phyloP scores from a whole-genome alignment of 2,113 vertebrate species.

The Rynchops niger region DNA sequence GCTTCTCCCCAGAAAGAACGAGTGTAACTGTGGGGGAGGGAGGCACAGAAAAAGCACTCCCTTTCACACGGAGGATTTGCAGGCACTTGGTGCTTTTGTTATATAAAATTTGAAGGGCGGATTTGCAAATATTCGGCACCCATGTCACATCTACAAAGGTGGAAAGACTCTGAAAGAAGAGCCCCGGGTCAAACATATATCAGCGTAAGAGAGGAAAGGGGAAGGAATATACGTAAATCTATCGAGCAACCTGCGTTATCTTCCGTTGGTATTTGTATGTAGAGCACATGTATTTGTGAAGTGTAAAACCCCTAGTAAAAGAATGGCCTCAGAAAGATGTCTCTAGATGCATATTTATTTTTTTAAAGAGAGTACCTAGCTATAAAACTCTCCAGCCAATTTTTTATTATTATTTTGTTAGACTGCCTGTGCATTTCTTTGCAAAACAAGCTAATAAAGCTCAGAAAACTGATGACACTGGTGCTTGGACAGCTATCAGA shows the following conservation, averaged over 20 bases:
- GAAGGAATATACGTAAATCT: neutral
- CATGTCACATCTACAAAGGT: neutral
- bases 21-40: constrained; percentile 32
- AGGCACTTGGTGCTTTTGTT: constrained; percentile 1
- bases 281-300: neutral
- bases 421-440: constrained; percentile 41
- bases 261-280: neutral
- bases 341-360: constrained; percentile 18
- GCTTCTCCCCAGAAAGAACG: constrained; percentile 20
- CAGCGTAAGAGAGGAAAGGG: neutral
- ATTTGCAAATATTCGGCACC: constrained; percentile 1
- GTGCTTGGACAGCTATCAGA: constrained; percentile 62
- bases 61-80: neutral
- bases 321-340: constrained; percentile 2
- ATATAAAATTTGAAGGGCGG: constrained; percentile 21
- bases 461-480: constrained; percentile 54
- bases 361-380: neutral
- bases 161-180: neutral
- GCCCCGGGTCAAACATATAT: neutral
- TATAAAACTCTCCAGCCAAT: constrained; percentile 22
- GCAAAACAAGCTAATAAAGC: constrained; percentile 56
- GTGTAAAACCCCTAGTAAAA: neutral
- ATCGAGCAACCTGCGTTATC: neutral
- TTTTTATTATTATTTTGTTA: constrained; percentile 49
- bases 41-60: constrained; percentile 47